Base-by-base conservation (phyloP, 2,113 vertebrate species). In the Platichthys stellatus region DNA sequence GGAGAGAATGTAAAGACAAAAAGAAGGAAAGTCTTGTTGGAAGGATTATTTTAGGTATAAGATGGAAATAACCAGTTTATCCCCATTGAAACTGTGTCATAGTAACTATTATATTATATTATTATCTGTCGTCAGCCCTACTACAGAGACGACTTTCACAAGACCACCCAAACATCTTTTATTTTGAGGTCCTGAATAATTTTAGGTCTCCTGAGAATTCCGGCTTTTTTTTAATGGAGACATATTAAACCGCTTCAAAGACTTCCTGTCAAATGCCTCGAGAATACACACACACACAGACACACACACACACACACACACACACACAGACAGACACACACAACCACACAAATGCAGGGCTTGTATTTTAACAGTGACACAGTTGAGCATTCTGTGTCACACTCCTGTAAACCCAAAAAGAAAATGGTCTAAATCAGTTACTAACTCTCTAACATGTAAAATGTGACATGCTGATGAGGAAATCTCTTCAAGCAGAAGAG, bases 191-290 rank as follows among this genome's bases (percentile, higher is more conserved):
- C 38, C 54, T 74, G 60, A 7, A 1, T 72, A 63, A 9, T 60
- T 60, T 28, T 59, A 40, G 2, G n/a, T 58, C 57, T 70, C 59
- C 67, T 61, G 43, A 58, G 40, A 9, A 11, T 45, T 67, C 20
- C 49, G 63, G 31, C 47, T 40, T 74, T 58, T 54, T 24, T 78
- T 71, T 69, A 21, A 70, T 18, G 58, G 20, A 13, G 20, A 58
- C 40, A 20, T 51, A 23, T 73, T 63, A 45, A 79, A 76, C 24
- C 20, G 18, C 24, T 35, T 18, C 31, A 47, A 70, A 76, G 61
- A 60, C 21, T 31, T 80, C 21, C 56, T 54, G 43, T 4, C 60
- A 54, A 54, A 53, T 17, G 2, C 2, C 65, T 26, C 28, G 69
- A 63, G 51, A 67, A 62, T 21, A 54, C 28, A 67, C 31, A 28